Evolutionary conservation across 2,888 invertebrate species (phyloP).

Genomic region (Plebejus anna): DNA sequence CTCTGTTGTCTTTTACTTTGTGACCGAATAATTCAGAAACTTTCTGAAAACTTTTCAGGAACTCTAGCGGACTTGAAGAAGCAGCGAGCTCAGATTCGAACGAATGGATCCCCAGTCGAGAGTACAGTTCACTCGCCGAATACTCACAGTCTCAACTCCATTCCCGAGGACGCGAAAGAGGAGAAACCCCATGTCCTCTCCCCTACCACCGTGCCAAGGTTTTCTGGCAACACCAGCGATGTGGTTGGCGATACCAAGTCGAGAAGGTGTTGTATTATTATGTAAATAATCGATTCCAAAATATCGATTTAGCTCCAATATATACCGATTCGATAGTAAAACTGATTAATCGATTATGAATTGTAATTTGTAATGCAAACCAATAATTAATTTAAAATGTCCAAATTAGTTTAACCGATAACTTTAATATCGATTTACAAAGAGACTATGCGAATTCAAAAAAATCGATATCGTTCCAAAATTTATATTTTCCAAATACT

Average conservation of each 20-base stretch:
- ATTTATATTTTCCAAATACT: constrained; percentile 39
- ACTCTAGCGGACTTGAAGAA: constrained; percentile 87
- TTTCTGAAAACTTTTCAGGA: constrained; percentile 48
- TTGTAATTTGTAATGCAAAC: not conserved
- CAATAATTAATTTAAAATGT: not conserved
- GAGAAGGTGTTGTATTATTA: constrained; percentile 86
- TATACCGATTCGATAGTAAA: not conserved
- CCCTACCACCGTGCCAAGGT: constrained; percentile 76
- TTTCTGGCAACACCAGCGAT: constrained; percentile 88
- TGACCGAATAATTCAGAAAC: not conserved
- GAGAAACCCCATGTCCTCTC: constrained; percentile 70
- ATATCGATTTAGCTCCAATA: not conserved
- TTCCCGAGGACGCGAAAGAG: constrained; percentile 61
- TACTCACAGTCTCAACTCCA: constrained; percentile 68
- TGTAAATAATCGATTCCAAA: constrained; percentile 65
- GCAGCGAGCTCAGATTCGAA: constrained; percentile 90
- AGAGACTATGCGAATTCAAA: too few species aligned
- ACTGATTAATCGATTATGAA: constrained; percentile 34
- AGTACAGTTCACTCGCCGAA: constrained; percentile 65
- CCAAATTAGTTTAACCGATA: not conserved
- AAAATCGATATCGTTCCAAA: not conserved
- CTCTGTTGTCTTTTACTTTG: not conserved
- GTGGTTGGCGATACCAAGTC: constrained; percentile 86
- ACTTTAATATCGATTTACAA: not conserved
- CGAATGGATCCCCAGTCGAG: constrained; percentile 80